Percentiles rank a stretch among this genome's conserved stretches.
These are phyloP conservation scores for Coremacera marginata DNA, from an alignment of 2,888 invertebrate species.

Conservation along the genomic window DNA sequence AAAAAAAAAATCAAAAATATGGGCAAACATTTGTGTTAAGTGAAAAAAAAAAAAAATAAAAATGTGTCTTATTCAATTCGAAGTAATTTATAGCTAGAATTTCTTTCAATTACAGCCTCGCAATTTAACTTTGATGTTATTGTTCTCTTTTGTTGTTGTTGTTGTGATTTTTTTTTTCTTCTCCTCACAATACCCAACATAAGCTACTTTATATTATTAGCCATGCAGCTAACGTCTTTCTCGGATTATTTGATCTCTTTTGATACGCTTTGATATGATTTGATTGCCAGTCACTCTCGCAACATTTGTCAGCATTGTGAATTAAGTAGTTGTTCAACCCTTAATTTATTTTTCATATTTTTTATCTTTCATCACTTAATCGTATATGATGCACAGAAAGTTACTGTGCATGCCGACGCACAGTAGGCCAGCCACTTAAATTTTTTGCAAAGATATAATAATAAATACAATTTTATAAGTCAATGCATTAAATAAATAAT, in stretches of 20 bases:
- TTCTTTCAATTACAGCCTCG: background rate
- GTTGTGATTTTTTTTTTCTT: background rate
- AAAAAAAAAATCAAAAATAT: too few relatives aligned
- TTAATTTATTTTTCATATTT: too few relatives aligned
- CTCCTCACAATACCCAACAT: background rate
- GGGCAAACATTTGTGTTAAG: too few relatives aligned
- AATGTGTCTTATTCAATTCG: background rate
- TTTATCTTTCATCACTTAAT: too few relatives aligned
- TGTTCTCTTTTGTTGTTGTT: too few relatives aligned
- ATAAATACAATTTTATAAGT: too few relatives aligned
- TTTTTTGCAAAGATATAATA: too few relatives aligned
- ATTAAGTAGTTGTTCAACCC: too few relatives aligned
- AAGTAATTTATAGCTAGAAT: slow-evolving; percentile 1
- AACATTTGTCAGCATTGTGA: background rate
- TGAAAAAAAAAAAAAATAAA: background rate
- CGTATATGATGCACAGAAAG: too few relatives aligned
- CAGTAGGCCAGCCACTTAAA: too few relatives aligned
- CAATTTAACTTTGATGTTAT: slow-evolving; percentile 10
- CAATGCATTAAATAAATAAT: too few relatives aligned
- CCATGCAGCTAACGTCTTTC: background rate
- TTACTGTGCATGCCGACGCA: too few relatives aligned
- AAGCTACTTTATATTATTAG: background rate
- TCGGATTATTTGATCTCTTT: slow-evolving; percentile 1
- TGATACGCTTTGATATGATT: background rate
- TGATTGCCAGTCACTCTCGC: background rate